These are phyloP conservation scores for Catostylus mosaicus DNA, from an alignment of 30 jellyfish, hydroid and myxozoan genomes.

Conservation along the genomic window DNA sequence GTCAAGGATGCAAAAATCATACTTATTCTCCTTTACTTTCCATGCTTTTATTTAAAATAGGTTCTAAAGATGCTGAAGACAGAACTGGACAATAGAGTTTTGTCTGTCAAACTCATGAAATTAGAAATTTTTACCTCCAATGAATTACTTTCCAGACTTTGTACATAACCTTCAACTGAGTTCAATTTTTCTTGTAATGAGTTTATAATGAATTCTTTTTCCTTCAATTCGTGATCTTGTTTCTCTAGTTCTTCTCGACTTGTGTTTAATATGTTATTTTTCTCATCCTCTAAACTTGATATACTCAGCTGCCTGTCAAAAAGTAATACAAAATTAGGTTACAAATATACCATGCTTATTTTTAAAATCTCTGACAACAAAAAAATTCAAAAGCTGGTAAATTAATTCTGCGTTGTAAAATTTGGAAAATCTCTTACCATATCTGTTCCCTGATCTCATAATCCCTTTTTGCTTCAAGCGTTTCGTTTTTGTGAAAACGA, in stretches of 20 bases:
- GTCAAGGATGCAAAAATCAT: too few species aligned
- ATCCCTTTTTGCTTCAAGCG: slow-evolving; percentile 16
- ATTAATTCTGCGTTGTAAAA: not conserved
- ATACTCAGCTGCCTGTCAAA: slow-evolving; percentile 47
- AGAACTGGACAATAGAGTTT: too few species aligned
- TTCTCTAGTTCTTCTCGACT: slow-evolving; percentile 43
- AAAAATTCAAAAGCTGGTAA: not conserved
- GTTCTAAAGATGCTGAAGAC: too few species aligned
- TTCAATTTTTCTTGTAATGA: slow-evolving; percentile 79
- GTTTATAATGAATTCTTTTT: slow-evolving; percentile 66
- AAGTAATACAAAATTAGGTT: not conserved
- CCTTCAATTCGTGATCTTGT: slow-evolving; percentile 40
- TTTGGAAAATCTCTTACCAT: slow-evolving; percentile 41
- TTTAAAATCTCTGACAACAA: not conserved
- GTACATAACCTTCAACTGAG: slow-evolving; percentile 68
- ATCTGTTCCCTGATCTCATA: slow-evolving; percentile 59
- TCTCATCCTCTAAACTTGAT: slow-evolving; percentile 50
- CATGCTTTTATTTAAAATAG: too few species aligned
- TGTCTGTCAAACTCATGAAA: too few species aligned
- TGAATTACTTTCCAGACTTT: slow-evolving; percentile 71
- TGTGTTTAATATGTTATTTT: slow-evolving; percentile 12
- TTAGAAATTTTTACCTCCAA: slow-evolving; percentile 77
- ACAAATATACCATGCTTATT: too few species aligned
- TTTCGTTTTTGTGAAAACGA: slow-evolving; percentile 25
- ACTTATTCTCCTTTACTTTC: too few species aligned